Evolutionary conservation across 2,797 vertebrate species (phyloP).

Genomic region (Urophycis tenuis): DNA sequence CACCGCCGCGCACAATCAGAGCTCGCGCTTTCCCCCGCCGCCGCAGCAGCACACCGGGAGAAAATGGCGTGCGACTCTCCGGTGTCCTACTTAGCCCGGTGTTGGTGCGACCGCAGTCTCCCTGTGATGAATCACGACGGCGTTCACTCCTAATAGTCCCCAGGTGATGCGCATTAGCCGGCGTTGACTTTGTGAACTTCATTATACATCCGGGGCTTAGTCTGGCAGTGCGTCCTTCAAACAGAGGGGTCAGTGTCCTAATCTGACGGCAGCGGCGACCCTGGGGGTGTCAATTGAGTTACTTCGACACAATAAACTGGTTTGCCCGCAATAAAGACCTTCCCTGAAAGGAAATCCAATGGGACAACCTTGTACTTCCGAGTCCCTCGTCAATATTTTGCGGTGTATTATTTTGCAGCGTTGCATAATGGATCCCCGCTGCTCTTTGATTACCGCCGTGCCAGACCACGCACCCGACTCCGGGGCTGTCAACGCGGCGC

Average conservation of each 20-base stretch:
- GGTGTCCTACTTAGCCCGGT: neutral
- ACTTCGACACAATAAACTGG: conserved; percentile 58
- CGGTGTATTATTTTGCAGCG: conserved; percentile 47
- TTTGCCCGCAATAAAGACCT: conserved; percentile 57
- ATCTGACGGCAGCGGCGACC: conserved; percentile 12
- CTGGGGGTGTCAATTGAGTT: conserved; percentile 44
- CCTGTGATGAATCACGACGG: neutral
- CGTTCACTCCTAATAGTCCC: neutral
- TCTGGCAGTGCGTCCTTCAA: neutral
- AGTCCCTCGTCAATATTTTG: conserved; percentile 59
- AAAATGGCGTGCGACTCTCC: neutral
- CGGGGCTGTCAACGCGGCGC: too few relatives aligned
- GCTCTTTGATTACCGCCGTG: conserved; percentile 58
- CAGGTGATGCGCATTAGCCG: neutral
- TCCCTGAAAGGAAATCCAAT: conserved; percentile 50
- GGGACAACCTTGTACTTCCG: conserved; percentile 44
- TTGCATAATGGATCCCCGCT: conserved; percentile 50
- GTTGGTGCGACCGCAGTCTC: neutral
- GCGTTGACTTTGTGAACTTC: neutral
- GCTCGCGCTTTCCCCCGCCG: neutral
- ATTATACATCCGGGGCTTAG: neutral
- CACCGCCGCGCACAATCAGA: neutral
- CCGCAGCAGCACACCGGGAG: neutral
- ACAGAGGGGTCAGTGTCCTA: neutral
- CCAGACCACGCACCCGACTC: conserved; percentile 47